phyloP scores from a whole-genome alignment of 2,797 vertebrate species.

The Selene dorsalis region DNA sequence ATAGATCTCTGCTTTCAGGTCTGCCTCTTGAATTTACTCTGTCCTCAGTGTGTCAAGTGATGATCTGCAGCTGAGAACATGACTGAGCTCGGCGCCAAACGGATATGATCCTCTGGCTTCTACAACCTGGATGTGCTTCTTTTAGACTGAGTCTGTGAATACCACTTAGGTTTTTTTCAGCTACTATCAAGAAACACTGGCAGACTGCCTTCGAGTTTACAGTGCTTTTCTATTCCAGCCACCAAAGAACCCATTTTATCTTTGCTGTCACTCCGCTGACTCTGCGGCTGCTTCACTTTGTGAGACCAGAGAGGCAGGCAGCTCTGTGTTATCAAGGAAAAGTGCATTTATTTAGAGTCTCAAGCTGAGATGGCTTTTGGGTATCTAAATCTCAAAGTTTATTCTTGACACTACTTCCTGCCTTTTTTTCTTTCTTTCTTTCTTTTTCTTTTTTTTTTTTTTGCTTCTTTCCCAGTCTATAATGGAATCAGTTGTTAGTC shows the following conservation, averaged over 20 bases:
- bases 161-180: constrained; percentile 58
- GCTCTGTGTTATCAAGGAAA: constrained; percentile 67
- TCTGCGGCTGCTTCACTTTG: constrained; percentile 62
- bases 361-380: constrained; percentile 60
- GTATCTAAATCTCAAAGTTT: constrained; percentile 60
- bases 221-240: constrained; percentile 72
- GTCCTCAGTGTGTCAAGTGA: constrained; percentile 46
- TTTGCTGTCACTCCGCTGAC: constrained; percentile 70
- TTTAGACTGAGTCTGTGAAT: constrained; percentile 61
- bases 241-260: constrained; percentile 78
- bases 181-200: constrained; percentile 73
- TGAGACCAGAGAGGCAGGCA: constrained; percentile 62
- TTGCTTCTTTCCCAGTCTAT: constrained; percentile 13
- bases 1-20: constrained; percentile 47
- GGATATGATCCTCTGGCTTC: constrained; percentile 66
- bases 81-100: constrained; percentile 55
- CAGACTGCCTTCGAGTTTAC: constrained; percentile 71
- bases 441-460: no score
- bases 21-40: constrained; percentile 31
- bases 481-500: constrained; percentile 33
- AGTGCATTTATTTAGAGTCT: constrained; percentile 70
- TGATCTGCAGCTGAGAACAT: constrained; percentile 47
- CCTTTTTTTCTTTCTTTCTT: not conserved
- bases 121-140: constrained; percentile 67
- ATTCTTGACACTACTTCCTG: constrained; percentile 49